Evolutionary conservation across 2,113 vertebrate species (phyloP).

Genomic region (Condylura cristata): DNA sequence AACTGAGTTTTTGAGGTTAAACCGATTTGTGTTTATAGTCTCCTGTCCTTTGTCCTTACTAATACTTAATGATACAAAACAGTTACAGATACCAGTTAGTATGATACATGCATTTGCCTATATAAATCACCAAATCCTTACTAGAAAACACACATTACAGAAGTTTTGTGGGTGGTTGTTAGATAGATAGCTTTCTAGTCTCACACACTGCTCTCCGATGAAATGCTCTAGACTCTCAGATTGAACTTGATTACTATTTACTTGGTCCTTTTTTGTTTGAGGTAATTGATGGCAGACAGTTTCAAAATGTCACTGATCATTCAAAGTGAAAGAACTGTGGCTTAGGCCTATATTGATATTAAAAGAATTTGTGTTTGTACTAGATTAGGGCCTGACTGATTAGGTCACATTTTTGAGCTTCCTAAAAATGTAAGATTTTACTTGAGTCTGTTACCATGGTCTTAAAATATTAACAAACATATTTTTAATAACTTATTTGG

Average conservation of each 20-base stretch:
- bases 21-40: not conserved
- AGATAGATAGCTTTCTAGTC: not conserved
- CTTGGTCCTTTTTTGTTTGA: constrained; percentile 3
- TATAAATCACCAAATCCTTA: not conserved
- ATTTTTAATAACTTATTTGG: not conserved
- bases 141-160: not conserved
- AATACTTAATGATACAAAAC: not conserved
- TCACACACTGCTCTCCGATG: not conserved
- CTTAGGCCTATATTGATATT: not conserved
- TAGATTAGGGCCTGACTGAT: not conserved
- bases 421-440: constrained; percentile 11
- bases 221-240: not conserved
- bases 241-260: not conserved
- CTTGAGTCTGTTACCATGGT: not conserved
- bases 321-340: not conserved
- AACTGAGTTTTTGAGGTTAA: not conserved
- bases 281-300: not conserved
- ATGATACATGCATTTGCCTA: not conserved
- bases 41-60: not conserved
- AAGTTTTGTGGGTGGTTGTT: not conserved
- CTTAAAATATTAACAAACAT: not conserved
- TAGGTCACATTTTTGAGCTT: constrained; percentile 19
- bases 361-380: constrained; percentile 40
- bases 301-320: constrained; percentile 14
- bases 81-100: not conserved